Conservation (phyloP, 2,888 invertebrate genomes). For the Augochlorella aurata region DNA sequence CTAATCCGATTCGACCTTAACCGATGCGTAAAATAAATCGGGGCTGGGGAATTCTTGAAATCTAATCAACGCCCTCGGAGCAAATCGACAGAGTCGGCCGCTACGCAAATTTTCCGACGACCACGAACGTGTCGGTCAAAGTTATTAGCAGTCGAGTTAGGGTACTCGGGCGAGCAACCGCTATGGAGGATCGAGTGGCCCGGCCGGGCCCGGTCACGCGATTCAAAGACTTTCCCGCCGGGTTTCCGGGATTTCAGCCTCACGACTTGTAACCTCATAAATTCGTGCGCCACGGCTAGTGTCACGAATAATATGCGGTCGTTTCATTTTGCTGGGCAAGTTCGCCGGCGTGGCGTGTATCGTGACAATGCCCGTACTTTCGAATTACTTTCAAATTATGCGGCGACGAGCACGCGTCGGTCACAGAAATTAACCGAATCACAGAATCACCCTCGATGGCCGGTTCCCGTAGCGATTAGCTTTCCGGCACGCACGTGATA, state of each 20-base stretch:
- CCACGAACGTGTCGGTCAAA: conserved; percentile 49
- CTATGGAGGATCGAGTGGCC: conserved; percentile 54
- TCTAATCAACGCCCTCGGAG: conserved; percentile 1
- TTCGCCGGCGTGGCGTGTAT: conserved; percentile 33
- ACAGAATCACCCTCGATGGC: neutral
- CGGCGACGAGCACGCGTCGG: conserved; percentile 15
- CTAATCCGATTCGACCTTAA: neutral
- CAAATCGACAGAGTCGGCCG: conserved; percentile 16
- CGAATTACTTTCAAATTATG: conserved; percentile 62
- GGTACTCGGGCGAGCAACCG: conserved; percentile 54
- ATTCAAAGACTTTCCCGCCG: conserved; percentile 54
- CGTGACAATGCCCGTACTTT: conserved; percentile 56
- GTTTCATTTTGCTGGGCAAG: conserved; percentile 35
- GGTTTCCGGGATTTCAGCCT: conserved; percentile 53
- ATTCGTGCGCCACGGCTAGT: conserved; percentile 58
- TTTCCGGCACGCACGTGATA: neutral
- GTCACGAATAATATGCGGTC: conserved; percentile 66
- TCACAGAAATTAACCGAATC: conserved; percentile 34
- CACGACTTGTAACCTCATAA: conserved; percentile 55
- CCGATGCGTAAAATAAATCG: conserved; percentile 12
- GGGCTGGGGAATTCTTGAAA: neutral
- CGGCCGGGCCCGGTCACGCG: conserved; percentile 66
- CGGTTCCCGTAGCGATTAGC: neutral
- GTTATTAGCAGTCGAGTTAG: conserved; percentile 56
- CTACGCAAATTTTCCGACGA: conserved; percentile 32